Conservation (phyloP, 2,113 vertebrate genomes). For the Xenus cinereus region DNA sequence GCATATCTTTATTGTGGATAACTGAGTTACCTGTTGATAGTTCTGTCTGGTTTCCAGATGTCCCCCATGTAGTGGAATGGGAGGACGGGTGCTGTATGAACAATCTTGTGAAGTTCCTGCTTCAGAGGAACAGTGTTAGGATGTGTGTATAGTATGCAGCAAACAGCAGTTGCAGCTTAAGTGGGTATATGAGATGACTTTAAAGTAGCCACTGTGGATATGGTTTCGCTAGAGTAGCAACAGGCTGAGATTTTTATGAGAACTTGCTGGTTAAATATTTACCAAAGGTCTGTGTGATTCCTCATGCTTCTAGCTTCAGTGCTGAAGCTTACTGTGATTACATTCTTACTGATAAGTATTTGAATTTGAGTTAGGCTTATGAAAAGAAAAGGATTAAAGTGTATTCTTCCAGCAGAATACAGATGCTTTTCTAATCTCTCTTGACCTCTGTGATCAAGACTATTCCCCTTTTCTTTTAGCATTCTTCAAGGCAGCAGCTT, state of each 20-base stretch:
- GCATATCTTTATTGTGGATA: neutral
- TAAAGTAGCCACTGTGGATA: neutral
- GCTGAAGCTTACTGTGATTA: neutral
- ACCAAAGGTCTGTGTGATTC: neutral
- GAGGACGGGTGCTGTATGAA: neutral
- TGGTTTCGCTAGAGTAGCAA: neutral
- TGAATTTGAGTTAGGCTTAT: neutral
- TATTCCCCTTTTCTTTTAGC: neutral
- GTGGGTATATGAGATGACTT: neutral
- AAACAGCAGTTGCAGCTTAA: neutral
- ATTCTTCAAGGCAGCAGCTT: neutral
- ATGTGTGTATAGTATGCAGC: neutral
- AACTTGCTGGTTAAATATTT: neutral
- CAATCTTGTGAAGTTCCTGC: fast-evolving
- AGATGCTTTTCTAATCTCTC: neutral
- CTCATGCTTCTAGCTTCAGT: neutral
- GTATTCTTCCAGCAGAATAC: neutral
- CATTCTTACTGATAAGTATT: neutral
- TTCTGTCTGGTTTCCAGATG: neutral
- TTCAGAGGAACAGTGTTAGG: neutral
- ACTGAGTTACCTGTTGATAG: neutral
- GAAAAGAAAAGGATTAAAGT: neutral
- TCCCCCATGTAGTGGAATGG: neutral
- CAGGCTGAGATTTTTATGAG: neutral
- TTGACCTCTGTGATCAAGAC: neutral